Percentiles rank a stretch among this genome's conserved stretches.
phyloP scores from a whole-genome alignment of 2,113 vertebrate species.

The Nothocercus nigrocapillus region DNA sequence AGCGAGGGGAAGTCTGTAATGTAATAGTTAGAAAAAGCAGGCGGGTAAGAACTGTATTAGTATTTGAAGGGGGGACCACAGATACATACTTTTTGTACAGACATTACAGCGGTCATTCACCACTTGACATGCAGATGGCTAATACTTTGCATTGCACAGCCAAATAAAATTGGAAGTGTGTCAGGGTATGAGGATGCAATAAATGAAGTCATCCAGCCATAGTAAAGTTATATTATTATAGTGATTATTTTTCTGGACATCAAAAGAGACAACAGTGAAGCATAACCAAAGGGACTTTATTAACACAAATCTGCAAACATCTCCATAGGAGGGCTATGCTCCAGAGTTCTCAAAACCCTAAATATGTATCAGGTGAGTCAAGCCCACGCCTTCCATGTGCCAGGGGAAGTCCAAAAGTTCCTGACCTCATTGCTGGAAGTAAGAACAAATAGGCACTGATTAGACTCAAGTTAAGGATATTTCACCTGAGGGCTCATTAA shows the following conservation, averaged over 20 bases:
- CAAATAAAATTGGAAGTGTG: background rate
- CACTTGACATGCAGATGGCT: background rate
- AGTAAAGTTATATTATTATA: slow-evolving; percentile 25
- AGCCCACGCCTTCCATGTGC: slow-evolving; percentile 38
- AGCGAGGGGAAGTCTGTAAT: background rate
- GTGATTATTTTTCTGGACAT: slow-evolving; percentile 61
- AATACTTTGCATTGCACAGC: background rate
- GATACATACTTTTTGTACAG: background rate
- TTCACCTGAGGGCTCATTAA: slow-evolving; percentile 70
- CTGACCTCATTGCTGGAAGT: slow-evolving; percentile 68
- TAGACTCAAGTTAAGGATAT: slow-evolving; percentile 62
- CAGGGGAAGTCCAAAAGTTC: slow-evolving; percentile 65
- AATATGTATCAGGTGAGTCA: slow-evolving; percentile 54
- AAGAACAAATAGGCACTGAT: slow-evolving; percentile 71
- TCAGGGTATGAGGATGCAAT: background rate
- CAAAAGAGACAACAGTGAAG: slow-evolving; percentile 45
- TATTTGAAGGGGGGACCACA: background rate
- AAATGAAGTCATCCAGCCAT: slow-evolving; percentile 39
- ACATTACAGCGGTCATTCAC: background rate
- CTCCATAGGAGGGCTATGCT: slow-evolving; percentile 54
- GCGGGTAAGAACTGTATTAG: background rate
- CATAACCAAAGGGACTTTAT: slow-evolving; percentile 45
- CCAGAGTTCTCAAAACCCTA: slow-evolving; percentile 50
- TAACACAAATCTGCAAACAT: slow-evolving; percentile 56
- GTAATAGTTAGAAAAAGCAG: background rate